Evolutionary conservation across 2,113 vertebrate genomes (phyloP), one percentile per base, ranked within the genome.

Genomic region (Pygoscelis antarcticus): DNA sequence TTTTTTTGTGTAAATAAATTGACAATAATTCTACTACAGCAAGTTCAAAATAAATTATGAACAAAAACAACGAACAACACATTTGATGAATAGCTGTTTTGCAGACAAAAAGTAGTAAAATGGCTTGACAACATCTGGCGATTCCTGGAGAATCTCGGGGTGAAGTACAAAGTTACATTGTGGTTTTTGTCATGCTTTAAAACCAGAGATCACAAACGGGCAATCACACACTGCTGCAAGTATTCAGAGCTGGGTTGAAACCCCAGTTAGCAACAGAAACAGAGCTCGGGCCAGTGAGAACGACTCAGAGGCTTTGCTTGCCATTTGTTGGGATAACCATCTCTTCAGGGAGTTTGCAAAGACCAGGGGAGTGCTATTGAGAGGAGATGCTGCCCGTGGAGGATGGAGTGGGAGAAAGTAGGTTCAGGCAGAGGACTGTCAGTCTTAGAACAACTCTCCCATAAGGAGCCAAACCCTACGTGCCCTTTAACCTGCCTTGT

Each of bases 41-140:
- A 88, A 90, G 68, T 12, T 93, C 51, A 70, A 74, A 94, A 74
- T 87, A 76, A 93, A 85, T 94, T 60, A 90, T 60, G 70, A 95
- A 70, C 75, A 85, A 90, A 89, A 54, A 12, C 20, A 44, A 23
- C 0, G 1, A 95, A 61, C 26, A 64, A 5, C 9, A 58, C 19
- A 22, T 65, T 87, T 93, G 42, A 46, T 61, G 25, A 75, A 64
- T 66, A 65, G 13, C 14, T 64, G 15, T 66, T 92, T 68, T 91
- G 74, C 8, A 11, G 78, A 76, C 15, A 81, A 38, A 93, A 83
- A 57, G 15, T 17, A 69, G 19, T 42, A 38, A 92, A 86, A 69
- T 22, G 4, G 10, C 66, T 65, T 83, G 34, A 47, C 36, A 68
- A 32, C 29, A 22, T 51, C 44, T 77, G 30, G 16, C 58, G 54